phyloP scores from a whole-genome alignment of 2,888 invertebrate species.

The Oscheius sp. region DNA sequence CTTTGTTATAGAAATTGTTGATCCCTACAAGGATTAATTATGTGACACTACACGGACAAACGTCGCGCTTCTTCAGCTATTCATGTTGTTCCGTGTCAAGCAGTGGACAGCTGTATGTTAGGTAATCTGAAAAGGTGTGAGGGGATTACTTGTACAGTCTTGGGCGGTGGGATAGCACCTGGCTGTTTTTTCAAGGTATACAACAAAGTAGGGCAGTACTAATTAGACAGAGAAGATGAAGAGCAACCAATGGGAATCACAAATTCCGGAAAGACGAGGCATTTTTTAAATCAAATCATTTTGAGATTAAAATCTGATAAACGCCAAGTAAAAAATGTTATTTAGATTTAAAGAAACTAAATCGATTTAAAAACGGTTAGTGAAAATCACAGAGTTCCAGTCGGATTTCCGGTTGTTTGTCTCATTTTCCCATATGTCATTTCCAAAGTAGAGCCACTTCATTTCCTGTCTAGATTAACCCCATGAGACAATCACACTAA shows the following conservation, averaged over 20 bases:
- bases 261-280: too few relatives aligned
- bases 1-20: slow-evolving; percentile 33
- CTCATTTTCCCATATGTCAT: too few relatives aligned
- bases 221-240: too few relatives aligned
- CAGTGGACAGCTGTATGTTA: slow-evolving; percentile 28
- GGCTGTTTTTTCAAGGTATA: not conserved
- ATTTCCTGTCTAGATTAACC: not conserved
- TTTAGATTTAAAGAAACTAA: too few relatives aligned
- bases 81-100: slow-evolving; percentile 24
- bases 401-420: too few relatives aligned
- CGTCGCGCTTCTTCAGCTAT: not conserved
- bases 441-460: too few relatives aligned
- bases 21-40: slow-evolving; percentile 26
- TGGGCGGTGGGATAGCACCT: not conserved
- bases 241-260: too few relatives aligned
- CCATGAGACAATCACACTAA: not conserved
- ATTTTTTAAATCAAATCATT: too few relatives aligned
- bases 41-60: slow-evolving; percentile 25
- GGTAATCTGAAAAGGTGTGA: slow-evolving; percentile 30
- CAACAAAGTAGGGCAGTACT: too few relatives aligned
- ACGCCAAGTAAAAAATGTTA: too few relatives aligned
- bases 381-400: not conserved
- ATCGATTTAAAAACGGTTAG: not conserved
- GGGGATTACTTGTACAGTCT: slow-evolving; percentile 20
- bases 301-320: too few relatives aligned